A percentile compares a stretch with the other conserved stretches of the same genome.
phyloP scores from a whole-genome alignment of 2,113 vertebrate genomes.

The Gallinago jamesoni region DNA sequence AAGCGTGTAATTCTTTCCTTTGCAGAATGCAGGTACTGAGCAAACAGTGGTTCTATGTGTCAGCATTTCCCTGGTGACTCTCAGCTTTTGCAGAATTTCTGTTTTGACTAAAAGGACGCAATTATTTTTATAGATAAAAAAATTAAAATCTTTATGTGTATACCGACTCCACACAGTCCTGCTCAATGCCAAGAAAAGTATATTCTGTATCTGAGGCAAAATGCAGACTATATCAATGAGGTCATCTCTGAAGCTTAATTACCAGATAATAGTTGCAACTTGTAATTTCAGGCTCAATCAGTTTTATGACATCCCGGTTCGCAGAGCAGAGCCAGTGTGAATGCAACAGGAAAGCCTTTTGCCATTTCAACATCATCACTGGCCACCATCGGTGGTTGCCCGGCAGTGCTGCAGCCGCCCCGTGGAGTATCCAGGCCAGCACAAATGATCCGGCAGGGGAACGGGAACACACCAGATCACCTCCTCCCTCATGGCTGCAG shows the following conservation, averaged over 20 bases:
- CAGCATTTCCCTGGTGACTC: not conserved
- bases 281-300: slow-evolving; percentile 33
- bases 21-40: slow-evolving; percentile 29
- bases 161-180: not conserved
- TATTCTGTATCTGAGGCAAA: not conserved
- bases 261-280: slow-evolving; percentile 1
- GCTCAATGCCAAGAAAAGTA: not conserved
- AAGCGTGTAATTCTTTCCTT: slow-evolving; percentile 58
- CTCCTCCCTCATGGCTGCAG: not conserved
- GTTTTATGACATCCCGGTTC: slow-evolving; percentile 4
- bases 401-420: not conserved
- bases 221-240: not conserved
- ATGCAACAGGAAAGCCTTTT: not conserved
- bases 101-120: not conserved
- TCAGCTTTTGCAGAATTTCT: not conserved
- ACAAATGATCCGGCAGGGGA: not conserved
- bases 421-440: not conserved
- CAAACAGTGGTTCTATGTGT: not conserved
- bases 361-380: not conserved
- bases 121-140: not conserved
- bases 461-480: not conserved
- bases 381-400: not conserved
- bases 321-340: not conserved
- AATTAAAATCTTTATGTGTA: not conserved
- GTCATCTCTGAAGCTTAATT: not conserved